phyloP scores from a whole-genome alignment of 1,140 invertebrate genomes.

The Orchesella cincta region DNA sequence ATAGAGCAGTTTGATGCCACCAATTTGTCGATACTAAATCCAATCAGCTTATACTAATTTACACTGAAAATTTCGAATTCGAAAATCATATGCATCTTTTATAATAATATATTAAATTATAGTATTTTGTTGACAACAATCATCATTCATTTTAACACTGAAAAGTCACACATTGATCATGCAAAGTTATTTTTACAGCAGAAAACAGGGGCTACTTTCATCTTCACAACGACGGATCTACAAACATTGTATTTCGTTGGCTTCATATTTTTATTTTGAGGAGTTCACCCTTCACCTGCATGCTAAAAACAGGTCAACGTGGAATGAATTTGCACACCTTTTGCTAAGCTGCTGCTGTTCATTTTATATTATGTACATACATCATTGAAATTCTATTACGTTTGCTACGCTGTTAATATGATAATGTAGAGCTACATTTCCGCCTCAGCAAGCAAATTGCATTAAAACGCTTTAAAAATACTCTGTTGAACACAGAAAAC shows the following conservation, averaged over 20 bases:
- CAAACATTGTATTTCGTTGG: background rate
- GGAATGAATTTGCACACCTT: too few relatives aligned
- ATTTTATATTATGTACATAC: background rate
- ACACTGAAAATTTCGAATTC: too few relatives aligned
- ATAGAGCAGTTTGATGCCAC: background rate
- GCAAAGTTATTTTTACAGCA: too few relatives aligned
- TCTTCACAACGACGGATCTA: too few relatives aligned
- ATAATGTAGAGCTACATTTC: conserved; percentile 1
- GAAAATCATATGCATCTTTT: background rate
- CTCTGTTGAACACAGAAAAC: background rate
- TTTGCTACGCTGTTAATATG: conserved; percentile 4
- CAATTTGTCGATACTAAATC: too few relatives aligned
- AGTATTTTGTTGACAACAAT: background rate
- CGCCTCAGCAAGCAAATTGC: conserved; percentile 1
- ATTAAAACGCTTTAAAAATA: background rate
- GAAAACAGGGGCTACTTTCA: too few relatives aligned
- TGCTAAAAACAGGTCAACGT: too few relatives aligned
- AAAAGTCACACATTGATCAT: too few relatives aligned
- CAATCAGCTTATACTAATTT: background rate
- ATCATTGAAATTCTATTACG: background rate
- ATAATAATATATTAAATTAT: background rate
- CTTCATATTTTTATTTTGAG: background rate
- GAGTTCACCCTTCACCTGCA: background rate
- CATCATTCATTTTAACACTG: background rate
- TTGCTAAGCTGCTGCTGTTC: background rate